Base-by-base conservation (phyloP, 1,140 invertebrate species). In the Eumeta japonica region DNA sequence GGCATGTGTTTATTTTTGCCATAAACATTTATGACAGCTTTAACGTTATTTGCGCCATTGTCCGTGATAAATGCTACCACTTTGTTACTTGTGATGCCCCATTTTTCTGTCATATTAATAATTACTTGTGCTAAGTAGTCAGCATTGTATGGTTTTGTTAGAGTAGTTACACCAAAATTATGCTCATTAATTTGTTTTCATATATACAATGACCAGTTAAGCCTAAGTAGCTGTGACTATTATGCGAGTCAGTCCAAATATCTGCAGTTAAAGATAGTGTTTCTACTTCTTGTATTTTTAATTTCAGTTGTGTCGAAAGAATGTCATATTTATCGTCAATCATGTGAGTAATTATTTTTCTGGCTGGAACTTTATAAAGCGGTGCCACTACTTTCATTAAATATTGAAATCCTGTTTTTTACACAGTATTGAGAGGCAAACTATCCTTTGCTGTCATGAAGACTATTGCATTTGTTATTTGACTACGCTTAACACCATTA, bases 11-110 rank as follows among this genome's bases (percentile, higher is more conserved):
- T 60, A 32, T 55, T 35, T 49, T 51, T 43, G 18, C 53, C 55
- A 56, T 68, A 65, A 38, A 42, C 45, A 41, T 52, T 43, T 29
- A 45, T 46, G 3, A 58, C 46, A 15, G 58, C 62, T 41, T 57
- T 61, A 15, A 65, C 51, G 10, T 66, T 65, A 46, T 65, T 67
- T 1, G 58, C 41, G 13, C 50, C 56, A 53, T 60, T 61, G 41
- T 64, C 62, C 10, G 56, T 67, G 4, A 62, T 43, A 51, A 71
- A 41, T 29, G 51, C 50, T 37, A 44, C 39, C 13, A 66, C 45
- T 50, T 67, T 64, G n/a, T 36, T 47, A 34, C 27, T 45, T 48
- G 15, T 46, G 12, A 68, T 58, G 28, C 34, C 37, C 52, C 51
- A 65, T 43, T 62, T 52, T 34, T 29, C 37, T 12, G 49, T 54